Percentiles rank a stretch among this genome's conserved stretches.
Evolutionary conservation across 2,113 vertebrate species (phyloP).

Genomic region (Neolamprologus fasciatus): DNA sequence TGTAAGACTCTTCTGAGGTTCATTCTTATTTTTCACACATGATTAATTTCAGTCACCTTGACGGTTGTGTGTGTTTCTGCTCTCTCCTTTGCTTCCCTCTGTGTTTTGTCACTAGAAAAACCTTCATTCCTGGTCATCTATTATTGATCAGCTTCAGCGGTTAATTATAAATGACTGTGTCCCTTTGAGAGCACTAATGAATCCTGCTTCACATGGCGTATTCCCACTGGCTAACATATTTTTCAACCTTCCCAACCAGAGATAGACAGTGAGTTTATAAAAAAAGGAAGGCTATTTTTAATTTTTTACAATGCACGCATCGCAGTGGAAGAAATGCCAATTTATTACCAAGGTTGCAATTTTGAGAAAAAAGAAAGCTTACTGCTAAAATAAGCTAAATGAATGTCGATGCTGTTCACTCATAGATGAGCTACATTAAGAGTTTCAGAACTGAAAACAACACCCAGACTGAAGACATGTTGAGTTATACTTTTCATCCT

Average conservation of each 20-base stretch:
- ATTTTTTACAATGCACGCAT: not conserved
- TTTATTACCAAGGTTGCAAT: not conserved
- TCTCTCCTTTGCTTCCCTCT: not conserved
- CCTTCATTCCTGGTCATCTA: conserved; percentile 30
- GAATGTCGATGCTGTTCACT: not conserved
- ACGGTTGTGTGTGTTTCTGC: not conserved
- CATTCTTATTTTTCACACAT: not conserved
- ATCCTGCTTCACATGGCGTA: conserved; percentile 1
- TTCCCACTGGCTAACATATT: not conserved
- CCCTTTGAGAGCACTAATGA: conserved; percentile 54
- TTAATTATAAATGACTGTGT: conserved; percentile 55
- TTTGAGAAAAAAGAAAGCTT: not conserved
- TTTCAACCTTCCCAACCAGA: not conserved
- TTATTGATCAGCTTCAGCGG: conserved; percentile 37
- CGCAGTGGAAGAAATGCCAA: not conserved
- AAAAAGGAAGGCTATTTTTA: not conserved
- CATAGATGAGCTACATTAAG: not conserved
- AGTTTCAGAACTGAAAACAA: not conserved
- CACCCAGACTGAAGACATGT: not conserved
- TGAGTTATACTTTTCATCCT: not conserved
- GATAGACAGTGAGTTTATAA: not conserved
- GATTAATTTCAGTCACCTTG: not conserved
- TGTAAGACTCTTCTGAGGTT: not conserved
- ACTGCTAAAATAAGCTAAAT: not conserved
- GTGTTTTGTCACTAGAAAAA: conserved; percentile 10